These are phyloP conservation scores for Salticus scenicus DNA, from an alignment of 2,888 invertebrate species.

Conservation along the genomic window DNA sequence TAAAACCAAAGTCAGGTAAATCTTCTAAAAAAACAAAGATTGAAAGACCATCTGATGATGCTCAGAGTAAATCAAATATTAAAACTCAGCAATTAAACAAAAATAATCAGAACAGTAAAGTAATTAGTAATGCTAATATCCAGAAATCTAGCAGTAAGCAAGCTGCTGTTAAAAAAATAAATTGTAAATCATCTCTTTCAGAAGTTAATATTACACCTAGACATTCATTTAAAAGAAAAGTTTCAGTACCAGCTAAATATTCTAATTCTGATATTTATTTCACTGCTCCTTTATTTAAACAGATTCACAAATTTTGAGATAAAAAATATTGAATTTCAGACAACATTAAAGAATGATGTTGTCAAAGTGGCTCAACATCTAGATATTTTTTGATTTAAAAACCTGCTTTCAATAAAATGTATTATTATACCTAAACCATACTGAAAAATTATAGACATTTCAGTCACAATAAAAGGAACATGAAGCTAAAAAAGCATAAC, in stretches of 20 bases:
- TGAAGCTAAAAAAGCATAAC: neutral
- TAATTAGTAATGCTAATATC: neutral
- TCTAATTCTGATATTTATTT: constrained; percentile 53
- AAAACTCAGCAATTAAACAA: too few species aligned
- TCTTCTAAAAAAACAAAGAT: neutral
- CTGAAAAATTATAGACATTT: neutral
- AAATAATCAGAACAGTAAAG: too few species aligned
- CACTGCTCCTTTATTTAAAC: constrained; percentile 48
- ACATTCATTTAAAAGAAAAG: constrained; percentile 41
- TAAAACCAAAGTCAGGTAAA: constrained; percentile 10
- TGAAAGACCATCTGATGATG: neutral
- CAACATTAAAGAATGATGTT: neutral
- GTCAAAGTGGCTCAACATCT: neutral
- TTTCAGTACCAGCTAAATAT: constrained; percentile 59
- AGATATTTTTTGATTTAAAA: neutral
- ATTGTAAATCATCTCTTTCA: neutral
- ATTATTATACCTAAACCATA: neutral
- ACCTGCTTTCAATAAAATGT: neutral
- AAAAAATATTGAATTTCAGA: neutral
- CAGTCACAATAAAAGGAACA: neutral
- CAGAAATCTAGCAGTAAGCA: neutral
- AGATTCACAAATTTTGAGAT: constrained; percentile 26
- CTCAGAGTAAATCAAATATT: neutral
- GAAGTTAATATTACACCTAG: neutral
- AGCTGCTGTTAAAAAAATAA: neutral